These are phyloP conservation scores for Ericerus pela DNA, from an alignment of 1,140 invertebrate genomes.

Conservation along the genomic window DNA sequence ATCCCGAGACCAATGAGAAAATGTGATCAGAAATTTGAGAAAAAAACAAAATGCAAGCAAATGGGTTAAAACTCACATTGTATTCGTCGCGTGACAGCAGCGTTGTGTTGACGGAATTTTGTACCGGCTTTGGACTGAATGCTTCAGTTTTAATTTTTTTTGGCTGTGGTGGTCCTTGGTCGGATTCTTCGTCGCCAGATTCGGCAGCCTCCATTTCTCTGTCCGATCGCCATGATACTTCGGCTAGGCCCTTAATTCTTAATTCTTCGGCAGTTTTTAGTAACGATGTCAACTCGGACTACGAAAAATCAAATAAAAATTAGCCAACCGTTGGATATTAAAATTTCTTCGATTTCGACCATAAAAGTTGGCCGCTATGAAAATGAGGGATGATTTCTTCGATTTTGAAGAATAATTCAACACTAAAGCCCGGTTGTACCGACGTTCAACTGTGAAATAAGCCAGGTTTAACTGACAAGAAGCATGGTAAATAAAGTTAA, in stretches of 20 bases:
- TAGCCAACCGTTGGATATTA: too few species aligned
- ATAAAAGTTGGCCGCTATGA: too few species aligned
- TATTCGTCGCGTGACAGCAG: slow-evolving; percentile 23
- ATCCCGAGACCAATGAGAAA: too few species aligned
- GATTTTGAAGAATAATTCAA: too few species aligned
- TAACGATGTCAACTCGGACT: slow-evolving; percentile 67
- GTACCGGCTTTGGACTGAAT: slow-evolving; percentile 29
- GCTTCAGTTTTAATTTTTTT: slow-evolving; percentile 25
- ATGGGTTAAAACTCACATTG: slow-evolving; percentile 16
- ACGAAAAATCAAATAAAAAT: slow-evolving; percentile 24
- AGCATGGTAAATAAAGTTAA: too few species aligned
- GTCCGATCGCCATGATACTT: slow-evolving; percentile 54
- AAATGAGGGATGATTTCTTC: too few species aligned
- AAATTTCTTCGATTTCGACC: too few species aligned
- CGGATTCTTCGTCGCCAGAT: slow-evolving; percentile 31
- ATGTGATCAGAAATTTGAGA: too few species aligned
- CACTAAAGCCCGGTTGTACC: too few species aligned
- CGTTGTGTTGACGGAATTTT: slow-evolving; percentile 30
- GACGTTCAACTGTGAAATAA: too few species aligned
- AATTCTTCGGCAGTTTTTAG: slow-evolving; percentile 82
- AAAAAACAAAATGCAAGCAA: too few species aligned
- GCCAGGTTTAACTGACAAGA: too few species aligned
- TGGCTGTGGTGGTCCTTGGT: slow-evolving; percentile 29
- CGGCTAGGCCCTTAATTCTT: slow-evolving; percentile 76
- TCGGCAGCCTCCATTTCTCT: slow-evolving; percentile 19